Evolutionary conservation across 2,888 invertebrate genomes (phyloP).

Genomic region (Melitaea athalia): DNA sequence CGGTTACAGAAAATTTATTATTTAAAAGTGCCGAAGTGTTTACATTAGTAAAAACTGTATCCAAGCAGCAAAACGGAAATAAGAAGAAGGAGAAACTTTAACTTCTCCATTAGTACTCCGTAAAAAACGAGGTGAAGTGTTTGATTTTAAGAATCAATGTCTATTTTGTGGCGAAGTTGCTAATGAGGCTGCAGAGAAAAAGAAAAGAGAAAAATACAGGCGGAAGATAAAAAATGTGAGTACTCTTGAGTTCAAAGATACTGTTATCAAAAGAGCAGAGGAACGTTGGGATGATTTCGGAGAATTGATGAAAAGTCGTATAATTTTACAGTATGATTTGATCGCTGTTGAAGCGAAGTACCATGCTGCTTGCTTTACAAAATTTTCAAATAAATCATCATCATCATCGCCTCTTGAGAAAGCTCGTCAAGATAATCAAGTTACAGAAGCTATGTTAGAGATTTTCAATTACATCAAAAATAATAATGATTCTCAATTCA

Average conservation of each 20-base stretch:
- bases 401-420: slow-evolving; percentile 49
- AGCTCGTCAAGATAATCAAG: slow-evolving; percentile 53
- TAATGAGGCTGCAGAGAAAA: slow-evolving; percentile 51
- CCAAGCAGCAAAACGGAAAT: slow-evolving; percentile 42
- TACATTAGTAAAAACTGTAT: slow-evolving; percentile 44
- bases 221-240: slow-evolving; percentile 50
- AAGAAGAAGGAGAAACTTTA: slow-evolving; percentile 40
- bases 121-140: slow-evolving; percentile 44
- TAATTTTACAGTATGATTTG: slow-evolving; percentile 48
- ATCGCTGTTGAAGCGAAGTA: slow-evolving; percentile 53
- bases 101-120: slow-evolving; percentile 43
- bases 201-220: slow-evolving; percentile 48
- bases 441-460: slow-evolving; percentile 54
- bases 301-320: slow-evolving; percentile 49
- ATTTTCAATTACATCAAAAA: slow-evolving; percentile 57
- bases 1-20: no score
- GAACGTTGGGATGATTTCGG: slow-evolving; percentile 51
- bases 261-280: slow-evolving; percentile 52
- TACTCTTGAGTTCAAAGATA: slow-evolving; percentile 54
- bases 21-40: no score
- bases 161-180: slow-evolving; percentile 56
- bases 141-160: slow-evolving; percentile 49
- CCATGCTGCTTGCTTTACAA: slow-evolving; percentile 53
- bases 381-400: slow-evolving; percentile 45
- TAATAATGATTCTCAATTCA: slow-evolving; percentile 57